phyloP scores from a whole-genome alignment of 2,113 vertebrate species.

The Coregonus clupeaformis region DNA sequence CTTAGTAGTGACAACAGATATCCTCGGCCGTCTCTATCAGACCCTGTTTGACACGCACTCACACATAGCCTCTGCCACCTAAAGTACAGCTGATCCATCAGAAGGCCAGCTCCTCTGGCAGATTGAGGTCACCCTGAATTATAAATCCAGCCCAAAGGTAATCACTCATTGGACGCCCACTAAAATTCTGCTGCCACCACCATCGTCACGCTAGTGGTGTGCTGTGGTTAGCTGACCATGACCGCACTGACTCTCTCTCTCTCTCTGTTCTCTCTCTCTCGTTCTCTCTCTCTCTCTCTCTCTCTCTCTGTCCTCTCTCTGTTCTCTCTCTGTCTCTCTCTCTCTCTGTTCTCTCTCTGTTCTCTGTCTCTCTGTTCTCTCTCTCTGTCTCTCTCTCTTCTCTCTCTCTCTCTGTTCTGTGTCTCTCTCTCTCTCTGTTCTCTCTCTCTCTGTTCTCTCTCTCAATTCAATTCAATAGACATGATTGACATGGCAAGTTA shows the following conservation, averaged over 20 bases:
- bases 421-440: too few relatives aligned
- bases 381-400: not conserved
- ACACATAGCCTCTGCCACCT: not conserved
- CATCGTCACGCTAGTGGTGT: too few relatives aligned
- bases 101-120: conserved; percentile 63
- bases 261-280: too few relatives aligned
- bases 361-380: not conserved
- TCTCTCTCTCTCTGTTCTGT: not conserved
- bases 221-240: not conserved
- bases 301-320: conserved; percentile 28
- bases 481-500: too few relatives aligned
- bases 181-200: not conserved
- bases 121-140: conserved; percentile 82
- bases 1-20: conserved; percentile 62
- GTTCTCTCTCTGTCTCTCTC: not conserved
- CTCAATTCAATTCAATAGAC: too few relatives aligned
- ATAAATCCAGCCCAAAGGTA: conserved; percentile 73
- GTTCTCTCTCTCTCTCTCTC: conserved; percentile 50
- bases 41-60: not conserved
- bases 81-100: conserved; percentile 75
- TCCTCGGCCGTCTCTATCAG: conserved; percentile 53
- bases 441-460: too few relatives aligned
- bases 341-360: not conserved
- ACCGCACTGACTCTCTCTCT: too few relatives aligned
- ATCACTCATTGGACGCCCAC: conserved; percentile 72